Evolutionary conservation across 2,888 invertebrate genomes (phyloP), one percentile per base, ranked within the genome.

Genomic region (Desoria tigrina): DNA sequence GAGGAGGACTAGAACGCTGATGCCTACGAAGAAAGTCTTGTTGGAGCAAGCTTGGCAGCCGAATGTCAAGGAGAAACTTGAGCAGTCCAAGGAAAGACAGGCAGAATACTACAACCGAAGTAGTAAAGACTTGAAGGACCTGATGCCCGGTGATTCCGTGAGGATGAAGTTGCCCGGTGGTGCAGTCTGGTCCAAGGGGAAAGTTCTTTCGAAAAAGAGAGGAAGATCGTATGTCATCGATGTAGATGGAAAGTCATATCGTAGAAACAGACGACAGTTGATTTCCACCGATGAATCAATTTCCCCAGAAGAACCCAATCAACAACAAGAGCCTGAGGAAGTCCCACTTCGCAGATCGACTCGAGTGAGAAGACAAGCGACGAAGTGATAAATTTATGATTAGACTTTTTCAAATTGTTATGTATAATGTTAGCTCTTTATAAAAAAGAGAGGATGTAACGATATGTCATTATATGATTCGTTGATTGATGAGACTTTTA

Each of bases 111-210:
- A n/a, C n/a, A n/a, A n/a, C n/a, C n/a, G n/a, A n/a, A 28, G 53
- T 23, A 24, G 23, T 21, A 23, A 53, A 24, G 55, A 55, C 9
- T 23, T 55, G 4, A 7, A 32, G n/a, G 55, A 3, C n/a, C 32
- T 55, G 14, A 14, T 26, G 28, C 32, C 4, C 16, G 55, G 55
- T 6, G 28, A 32, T n/a, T 37, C 32, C 9, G 24, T 55, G 6
- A 32, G 55, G 9, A 55, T 55, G 55, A 55, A 32, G 26, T 39
- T 55, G 9, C 55, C 55, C n/a, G 55, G 55, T 9, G 18, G 21
- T 7, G 24, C 28, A 14, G 14, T 32, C 4, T 55, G 55, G 55
- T 18, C 6, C 16, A 55, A 55, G 32, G 55, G 55, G 16, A 27
- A 6, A 3, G 55, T 55, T 9, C 26, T 55, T 14, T 23, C 18